Base-by-base conservation (phyloP, 2,113 vertebrate genomes). In the Rhagologus leucostigma region DNA sequence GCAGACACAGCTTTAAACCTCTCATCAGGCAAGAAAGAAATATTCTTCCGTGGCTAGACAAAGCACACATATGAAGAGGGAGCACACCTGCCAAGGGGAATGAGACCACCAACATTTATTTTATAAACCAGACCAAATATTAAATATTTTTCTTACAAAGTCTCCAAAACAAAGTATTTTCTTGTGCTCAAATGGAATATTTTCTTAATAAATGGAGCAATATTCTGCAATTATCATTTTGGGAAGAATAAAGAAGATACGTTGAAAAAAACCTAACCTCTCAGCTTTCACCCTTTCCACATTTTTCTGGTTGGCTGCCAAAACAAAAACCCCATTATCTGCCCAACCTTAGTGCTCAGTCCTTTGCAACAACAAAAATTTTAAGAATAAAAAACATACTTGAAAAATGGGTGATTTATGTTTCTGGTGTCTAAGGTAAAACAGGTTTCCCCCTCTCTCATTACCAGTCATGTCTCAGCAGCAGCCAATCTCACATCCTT, bases 101-200 rank as follows among this genome's bases (percentile, higher is more conserved):
- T 26, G 39, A 80, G 79, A 88, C 71, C 50, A 94, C 63, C 71
- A 94, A 29, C 67, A 50, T 23, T 60, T 74, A 35, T 67, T 93
- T 89, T 59, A 74, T 59, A 91, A 89, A 74, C 71, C 71, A 70
- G 37, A 80, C 9, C 23, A 27, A 53, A 32, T 67, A 49, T 59
- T 49, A 64, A 47, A 33, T 59, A 67, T 64, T 95, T 92, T 89
- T 89, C 73, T 87, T 79, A 84, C 19, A 16, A 82, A 37, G n/a
- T 16, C 56, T 84, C 29, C 60, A 78, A 87, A 95, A 9, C 33
- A 68, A 92, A 87, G 20, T 75, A 39, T 49, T 68, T 85, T 78
- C 67, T 37, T 64, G 56, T 56, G 32, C 64, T 95, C 21, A 59
- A 65, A 46, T 11, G 4, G 18, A 50, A 9, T 39, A 74, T 47